A percentile compares a stretch with the other conserved stretches of the same genome.
These are phyloP conservation scores for Graphium colonna DNA, from an alignment of 2,888 invertebrate species.

Conservation along the genomic window DNA sequence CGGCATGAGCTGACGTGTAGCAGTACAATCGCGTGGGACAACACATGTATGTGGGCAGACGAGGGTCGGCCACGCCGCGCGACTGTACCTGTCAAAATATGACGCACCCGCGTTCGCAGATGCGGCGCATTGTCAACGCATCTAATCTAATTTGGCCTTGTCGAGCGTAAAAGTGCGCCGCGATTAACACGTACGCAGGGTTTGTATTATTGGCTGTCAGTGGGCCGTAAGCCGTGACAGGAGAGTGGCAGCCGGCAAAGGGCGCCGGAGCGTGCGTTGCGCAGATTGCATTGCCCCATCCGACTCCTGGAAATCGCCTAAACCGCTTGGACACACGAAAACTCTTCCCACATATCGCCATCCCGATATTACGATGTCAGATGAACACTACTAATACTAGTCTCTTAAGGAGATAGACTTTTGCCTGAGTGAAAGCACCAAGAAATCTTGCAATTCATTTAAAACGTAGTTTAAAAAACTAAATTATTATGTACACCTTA, in stretches of 20 bases:
- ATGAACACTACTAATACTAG: no score
- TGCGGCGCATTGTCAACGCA: constrained; percentile 71
- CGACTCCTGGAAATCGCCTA: constrained; percentile 15
- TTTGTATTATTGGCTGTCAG: constrained; percentile 75
- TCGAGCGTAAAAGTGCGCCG: constrained; percentile 71
- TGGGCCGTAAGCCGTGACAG: constrained; percentile 76
- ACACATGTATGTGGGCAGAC: constrained; percentile 77
- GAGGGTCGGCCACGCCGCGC: constrained; percentile 51
- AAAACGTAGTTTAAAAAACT: no score
- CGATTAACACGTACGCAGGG: constrained; percentile 79
- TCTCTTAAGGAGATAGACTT: no score
- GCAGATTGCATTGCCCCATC: constrained; percentile 42
- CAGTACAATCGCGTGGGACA: constrained; percentile 48
- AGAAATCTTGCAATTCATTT: no score
- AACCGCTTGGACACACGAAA: neutral
- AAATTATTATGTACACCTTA: no score
- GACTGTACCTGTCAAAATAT: constrained; percentile 79
- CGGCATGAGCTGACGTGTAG: constrained; percentile 40
- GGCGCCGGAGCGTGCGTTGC: constrained; percentile 40
- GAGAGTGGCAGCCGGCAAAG: constrained; percentile 71
- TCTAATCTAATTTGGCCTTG: constrained; percentile 74
- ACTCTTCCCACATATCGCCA: neutral
- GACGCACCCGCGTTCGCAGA: constrained; percentile 74
- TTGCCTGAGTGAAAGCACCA: no score
- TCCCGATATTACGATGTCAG: neutral